Conservation (phyloP, 2,797 vertebrate species). For the Lacerta viridis region DNA sequence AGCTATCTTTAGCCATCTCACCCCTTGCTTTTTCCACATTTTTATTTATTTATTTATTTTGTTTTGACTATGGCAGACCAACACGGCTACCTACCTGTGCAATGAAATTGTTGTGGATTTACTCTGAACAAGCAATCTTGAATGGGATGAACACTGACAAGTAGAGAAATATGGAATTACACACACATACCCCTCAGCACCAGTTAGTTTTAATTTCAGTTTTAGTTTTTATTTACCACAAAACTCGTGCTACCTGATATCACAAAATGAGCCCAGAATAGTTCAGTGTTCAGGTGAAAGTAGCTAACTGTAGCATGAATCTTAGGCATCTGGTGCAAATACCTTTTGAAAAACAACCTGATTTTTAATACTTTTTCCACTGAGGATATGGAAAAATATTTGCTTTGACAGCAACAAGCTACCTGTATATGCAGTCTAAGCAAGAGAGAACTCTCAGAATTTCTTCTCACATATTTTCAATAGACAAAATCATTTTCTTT, state of each 20-base stretch:
- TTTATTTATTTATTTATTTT: too few relatives aligned
- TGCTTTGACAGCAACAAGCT: neutral
- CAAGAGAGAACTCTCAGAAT: neutral
- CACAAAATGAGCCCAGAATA: conserved; percentile 3
- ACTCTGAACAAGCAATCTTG: neutral
- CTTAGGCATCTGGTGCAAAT: neutral
- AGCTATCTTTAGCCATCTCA: too few relatives aligned
- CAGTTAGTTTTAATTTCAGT: neutral
- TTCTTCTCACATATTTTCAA: neutral
- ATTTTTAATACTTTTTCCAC: conserved; percentile 5
- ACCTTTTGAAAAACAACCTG: neutral
- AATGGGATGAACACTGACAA: neutral
- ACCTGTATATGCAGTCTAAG: neutral
- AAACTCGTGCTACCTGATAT: neutral
- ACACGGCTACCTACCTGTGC: too few relatives aligned
- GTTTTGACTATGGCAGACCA: too few relatives aligned
- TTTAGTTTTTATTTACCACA: neutral
- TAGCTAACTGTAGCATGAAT: neutral
- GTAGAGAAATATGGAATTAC: neutral
- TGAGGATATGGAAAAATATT: neutral
- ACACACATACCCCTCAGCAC: neutral
- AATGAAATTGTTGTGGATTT: neutral
- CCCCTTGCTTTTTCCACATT: too few relatives aligned
- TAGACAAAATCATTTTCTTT: neutral
- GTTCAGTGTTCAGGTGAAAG: neutral